These are phyloP conservation scores for Melanotaenia parkinsoni DNA, from an alignment of 2,797 vertebrate species.

Conservation along the genomic window DNA sequence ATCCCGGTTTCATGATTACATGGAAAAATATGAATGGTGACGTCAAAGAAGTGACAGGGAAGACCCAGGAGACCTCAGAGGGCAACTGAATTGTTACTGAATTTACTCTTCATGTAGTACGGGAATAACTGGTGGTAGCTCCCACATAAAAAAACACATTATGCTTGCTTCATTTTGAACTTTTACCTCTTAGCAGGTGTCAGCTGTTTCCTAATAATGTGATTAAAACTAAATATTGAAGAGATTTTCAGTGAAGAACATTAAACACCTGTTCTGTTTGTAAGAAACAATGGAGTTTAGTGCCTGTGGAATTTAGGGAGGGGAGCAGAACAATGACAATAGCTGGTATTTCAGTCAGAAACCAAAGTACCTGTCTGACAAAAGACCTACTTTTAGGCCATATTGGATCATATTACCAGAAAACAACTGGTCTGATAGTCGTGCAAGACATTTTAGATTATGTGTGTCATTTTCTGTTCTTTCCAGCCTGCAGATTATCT, in stretches of 20 bases:
- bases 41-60: constrained; percentile 5
- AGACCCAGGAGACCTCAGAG: not conserved
- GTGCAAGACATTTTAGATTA: constrained; percentile 7
- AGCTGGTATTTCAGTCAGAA: constrained; percentile 74
- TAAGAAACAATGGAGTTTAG: constrained; percentile 30
- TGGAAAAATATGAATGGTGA: constrained; percentile 31
- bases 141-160: not conserved
- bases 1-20: constrained; percentile 13
- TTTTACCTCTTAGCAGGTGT: not conserved
- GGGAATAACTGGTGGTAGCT: not conserved
- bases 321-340: constrained; percentile 62
- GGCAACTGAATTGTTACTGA: not conserved
- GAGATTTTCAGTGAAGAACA: not conserved
- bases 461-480: constrained; percentile 16
- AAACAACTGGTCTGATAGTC: constrained; percentile 41
- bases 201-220: constrained; percentile 4
- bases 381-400: constrained; percentile 58
- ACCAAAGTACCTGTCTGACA: constrained; percentile 76
- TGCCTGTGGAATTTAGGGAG: constrained; percentile 74
- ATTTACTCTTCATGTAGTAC: not conserved
- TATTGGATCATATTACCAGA: constrained; percentile 67
- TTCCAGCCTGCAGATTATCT: constrained; percentile 25
- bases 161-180: not conserved
- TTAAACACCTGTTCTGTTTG: constrained; percentile 17
- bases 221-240: not conserved